Base-by-base conservation (phyloP, 2,888 invertebrate species). In the Galeruca laticollis region DNA sequence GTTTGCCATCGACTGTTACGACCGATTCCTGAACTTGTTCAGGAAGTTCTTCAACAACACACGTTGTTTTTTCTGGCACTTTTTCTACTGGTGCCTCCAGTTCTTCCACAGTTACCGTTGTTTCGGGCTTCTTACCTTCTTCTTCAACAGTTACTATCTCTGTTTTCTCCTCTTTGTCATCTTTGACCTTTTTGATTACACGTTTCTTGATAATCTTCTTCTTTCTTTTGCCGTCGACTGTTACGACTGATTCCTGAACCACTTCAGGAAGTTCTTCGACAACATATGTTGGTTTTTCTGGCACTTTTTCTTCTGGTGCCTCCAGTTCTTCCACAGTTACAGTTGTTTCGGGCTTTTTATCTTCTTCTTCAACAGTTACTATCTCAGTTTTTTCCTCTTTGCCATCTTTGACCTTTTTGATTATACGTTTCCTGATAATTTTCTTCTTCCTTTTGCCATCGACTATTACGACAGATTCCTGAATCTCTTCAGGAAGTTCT, bases 341-440 rank as follows among this genome's bases (percentile, higher is more conserved):
- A 43, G 77, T 78, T 64, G 65, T 77, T 72, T 81, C 78, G 43
- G 78, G 79, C 75, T 76, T 77, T 69, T 81, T 77, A 20, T 79
- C 80, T 71, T 78, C 79, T 64, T 85, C 82, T 76, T 80, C 77
- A 49, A 82, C 77, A 20, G 76, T 76, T 21, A 82, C 77, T n/a
- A 82, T 81, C 33, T 82, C 74, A 11, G 80, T 82, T 51, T 81
- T 82, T 76, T 85, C 84, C 69, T 83, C 70, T 73, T 81, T 81
- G 20, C 73, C 78, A 33, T 82, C 84, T 60, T 73, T 77, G 64
- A 49, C 61, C 71, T 78, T 79, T 2, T 78, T 78, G 6, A 79
- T 75, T 54, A 74, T 75, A 1, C 78, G 74, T 13, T 74, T 75
- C 75, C 80, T 84, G 60, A 80, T 79, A 76, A 66, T 77, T n/a